A percentile compares a stretch with the other conserved stretches of the same genome.
Conservation (phyloP, 2,113 vertebrate species). For the Gracilinanus agilis region DNA sequence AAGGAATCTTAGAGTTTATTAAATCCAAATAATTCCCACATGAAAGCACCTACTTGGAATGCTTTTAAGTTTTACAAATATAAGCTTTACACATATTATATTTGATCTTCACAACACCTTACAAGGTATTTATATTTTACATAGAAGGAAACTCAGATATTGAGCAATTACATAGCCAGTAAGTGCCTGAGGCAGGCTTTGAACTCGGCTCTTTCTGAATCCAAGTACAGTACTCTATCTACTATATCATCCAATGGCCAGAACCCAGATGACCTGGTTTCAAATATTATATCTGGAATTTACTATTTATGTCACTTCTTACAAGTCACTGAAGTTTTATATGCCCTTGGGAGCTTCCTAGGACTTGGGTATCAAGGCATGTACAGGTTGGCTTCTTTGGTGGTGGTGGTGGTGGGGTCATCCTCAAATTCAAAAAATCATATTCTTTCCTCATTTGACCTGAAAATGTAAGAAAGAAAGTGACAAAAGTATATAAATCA, state of each 20-base stretch:
- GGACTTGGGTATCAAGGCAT: not conserved
- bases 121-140: not conserved
- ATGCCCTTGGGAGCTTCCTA: not conserved
- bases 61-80: not conserved
- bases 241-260: not conserved
- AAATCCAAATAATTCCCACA: not conserved
- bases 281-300: not conserved
- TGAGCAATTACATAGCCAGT: not conserved
- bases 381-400: not conserved
- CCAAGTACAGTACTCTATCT: not conserved
- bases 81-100: not conserved
- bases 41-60: not conserved
- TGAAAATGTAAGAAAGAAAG: not conserved
- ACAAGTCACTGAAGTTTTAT: not conserved
- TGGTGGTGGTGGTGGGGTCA: too few species aligned
- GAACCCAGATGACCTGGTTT: not conserved
- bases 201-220: not conserved
- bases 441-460: not conserved
- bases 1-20: not conserved
- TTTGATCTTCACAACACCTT: not conserved
- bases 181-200: not conserved
- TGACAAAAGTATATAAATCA: not conserved
- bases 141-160: not conserved
- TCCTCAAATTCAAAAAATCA: not conserved
- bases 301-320: not conserved